Percentiles rank a stretch among this genome's conserved stretches.
Conservation (phyloP, 2,888 invertebrate species). For the Dioctria rufipes region DNA sequence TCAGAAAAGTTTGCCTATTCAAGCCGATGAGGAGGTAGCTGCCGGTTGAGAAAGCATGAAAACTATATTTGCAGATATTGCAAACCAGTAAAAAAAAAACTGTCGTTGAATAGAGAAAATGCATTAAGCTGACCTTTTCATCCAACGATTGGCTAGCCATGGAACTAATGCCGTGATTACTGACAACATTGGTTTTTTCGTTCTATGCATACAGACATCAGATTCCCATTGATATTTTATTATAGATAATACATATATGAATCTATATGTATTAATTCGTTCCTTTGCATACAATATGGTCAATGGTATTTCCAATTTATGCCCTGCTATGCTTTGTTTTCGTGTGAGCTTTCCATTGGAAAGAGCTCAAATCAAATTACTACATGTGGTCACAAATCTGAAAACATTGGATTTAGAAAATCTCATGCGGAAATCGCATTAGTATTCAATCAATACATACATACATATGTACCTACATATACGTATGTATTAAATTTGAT, state of each 20-base stretch:
- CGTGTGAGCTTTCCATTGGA: background rate
- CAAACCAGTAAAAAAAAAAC: background rate
- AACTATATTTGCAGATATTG: conserved; percentile 9
- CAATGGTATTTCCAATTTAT: background rate
- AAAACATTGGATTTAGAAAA: background rate
- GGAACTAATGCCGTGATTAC: background rate
- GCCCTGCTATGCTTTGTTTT: conserved; percentile 1
- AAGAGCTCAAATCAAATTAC: background rate
- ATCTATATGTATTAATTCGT: background rate
- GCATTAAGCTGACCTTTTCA: background rate
- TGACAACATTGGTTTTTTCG: background rate
- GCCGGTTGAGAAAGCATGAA: conserved; percentile 1
- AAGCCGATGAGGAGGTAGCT: background rate
- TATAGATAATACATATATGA: too few species aligned
- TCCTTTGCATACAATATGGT: background rate
- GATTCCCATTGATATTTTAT: background rate
- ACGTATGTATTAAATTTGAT: background rate
- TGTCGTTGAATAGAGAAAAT: background rate
- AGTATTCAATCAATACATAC: background rate
- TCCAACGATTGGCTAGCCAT: background rate
- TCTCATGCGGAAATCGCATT: background rate
- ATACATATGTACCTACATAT: background rate
- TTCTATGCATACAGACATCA: background rate
- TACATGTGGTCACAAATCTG: background rate
- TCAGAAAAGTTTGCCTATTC: background rate